These are phyloP conservation scores for Ataeniobius toweri DNA, from an alignment of 2,797 vertebrate species.

Conservation along the genomic window DNA sequence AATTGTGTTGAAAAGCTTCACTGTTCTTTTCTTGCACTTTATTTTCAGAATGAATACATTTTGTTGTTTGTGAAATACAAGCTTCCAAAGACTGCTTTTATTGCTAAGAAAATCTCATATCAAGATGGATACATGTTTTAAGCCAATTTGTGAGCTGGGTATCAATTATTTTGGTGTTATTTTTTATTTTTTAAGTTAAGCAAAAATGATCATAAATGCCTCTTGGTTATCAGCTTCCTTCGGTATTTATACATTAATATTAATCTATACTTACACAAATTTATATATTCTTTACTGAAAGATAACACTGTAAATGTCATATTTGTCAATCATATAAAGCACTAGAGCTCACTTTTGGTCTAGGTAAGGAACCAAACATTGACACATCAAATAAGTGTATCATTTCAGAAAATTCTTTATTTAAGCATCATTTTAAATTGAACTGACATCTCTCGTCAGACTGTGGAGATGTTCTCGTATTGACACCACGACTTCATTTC, in stretches of 20 bases:
- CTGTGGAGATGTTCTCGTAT: constrained; percentile 34
- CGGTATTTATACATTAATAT: not conserved
- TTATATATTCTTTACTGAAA: not conserved
- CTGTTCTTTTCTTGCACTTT: too few species aligned
- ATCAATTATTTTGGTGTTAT: not conserved
- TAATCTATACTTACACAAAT: not conserved
- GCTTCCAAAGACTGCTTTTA: not conserved
- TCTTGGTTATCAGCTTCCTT: not conserved
- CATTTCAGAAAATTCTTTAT: not conserved
- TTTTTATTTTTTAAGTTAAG: not conserved
- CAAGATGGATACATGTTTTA: not conserved
- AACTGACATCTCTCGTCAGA: constrained; percentile 19
- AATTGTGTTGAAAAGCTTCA: too few species aligned
- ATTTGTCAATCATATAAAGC: not conserved
- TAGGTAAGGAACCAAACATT: not conserved
- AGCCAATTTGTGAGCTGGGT: not conserved
- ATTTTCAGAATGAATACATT: too few species aligned
- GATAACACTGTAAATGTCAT: not conserved
- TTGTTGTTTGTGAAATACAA: not conserved
- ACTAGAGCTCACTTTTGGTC: not conserved
- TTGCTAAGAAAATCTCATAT: not conserved
- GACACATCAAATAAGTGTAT: not conserved
- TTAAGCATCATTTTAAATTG: constrained; percentile 12
- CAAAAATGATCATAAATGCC: not conserved
- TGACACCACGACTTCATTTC: constrained; percentile 57